A percentile compares a stretch with the other conserved stretches of the same genome.
These are phyloP conservation scores for Pseudolaguvia tuberculata DNA, from an alignment of 2,113 vertebrate genomes.

Conservation along the genomic window DNA sequence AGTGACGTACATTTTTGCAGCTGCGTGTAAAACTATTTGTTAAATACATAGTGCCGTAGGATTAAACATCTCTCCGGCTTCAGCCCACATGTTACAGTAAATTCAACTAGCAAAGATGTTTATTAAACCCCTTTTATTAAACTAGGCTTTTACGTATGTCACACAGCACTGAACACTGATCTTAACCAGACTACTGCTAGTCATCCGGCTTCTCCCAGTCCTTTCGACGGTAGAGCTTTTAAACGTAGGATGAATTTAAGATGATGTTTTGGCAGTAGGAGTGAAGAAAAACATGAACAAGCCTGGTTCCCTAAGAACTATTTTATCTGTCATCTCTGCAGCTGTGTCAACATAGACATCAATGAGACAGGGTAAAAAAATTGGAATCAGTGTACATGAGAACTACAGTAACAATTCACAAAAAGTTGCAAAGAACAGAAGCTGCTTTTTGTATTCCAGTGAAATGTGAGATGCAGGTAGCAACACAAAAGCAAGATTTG, in stretches of 20 bases:
- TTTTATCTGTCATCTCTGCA: conserved; percentile 69
- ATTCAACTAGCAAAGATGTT: conserved; percentile 30
- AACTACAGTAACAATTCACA: conserved; percentile 21
- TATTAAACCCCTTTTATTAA: conserved; percentile 37
- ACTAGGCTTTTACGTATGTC: conserved; percentile 34
- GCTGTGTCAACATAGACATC: conserved; percentile 70
- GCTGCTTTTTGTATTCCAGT: background rate
- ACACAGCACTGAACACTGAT: conserved; percentile 22
- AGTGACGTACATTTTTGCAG: conserved; percentile 36
- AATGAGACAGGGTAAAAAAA: conserved; percentile 34
- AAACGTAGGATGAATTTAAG: conserved; percentile 57
- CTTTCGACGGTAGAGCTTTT: conserved; percentile 20
- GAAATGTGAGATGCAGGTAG: background rate
- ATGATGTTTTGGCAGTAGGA: conserved; percentile 61
- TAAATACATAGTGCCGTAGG: background rate
- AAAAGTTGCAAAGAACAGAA: conserved; percentile 16
- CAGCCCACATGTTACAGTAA: conserved; percentile 25
- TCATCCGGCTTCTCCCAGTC: conserved; percentile 16
- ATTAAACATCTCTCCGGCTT: background rate
- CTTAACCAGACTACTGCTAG: conserved; percentile 23
- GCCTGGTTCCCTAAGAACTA: conserved; percentile 57
- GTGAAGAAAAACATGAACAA: conserved; percentile 63
- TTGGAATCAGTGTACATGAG: background rate
- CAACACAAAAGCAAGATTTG: background rate
- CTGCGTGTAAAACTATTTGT: too few relatives aligned